A percentile compares a stretch with the other conserved stretches of the same genome.
Conservation (phyloP, 2,113 vertebrate species). For the Mystacornis crossleyi region DNA sequence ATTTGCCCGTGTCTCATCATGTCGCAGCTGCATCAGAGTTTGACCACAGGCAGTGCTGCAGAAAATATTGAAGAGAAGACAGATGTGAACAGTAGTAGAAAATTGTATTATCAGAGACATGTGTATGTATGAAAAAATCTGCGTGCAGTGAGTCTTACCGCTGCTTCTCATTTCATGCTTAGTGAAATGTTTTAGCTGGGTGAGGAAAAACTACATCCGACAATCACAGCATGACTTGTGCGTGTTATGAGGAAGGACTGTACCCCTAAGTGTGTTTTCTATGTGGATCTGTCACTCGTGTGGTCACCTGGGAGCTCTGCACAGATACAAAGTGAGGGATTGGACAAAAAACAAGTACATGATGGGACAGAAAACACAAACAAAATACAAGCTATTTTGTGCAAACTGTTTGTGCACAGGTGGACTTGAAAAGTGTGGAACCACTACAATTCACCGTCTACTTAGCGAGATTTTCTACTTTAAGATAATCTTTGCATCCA, state of each 20-base stretch:
- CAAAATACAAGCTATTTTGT: neutral
- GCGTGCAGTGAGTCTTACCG: fast-evolving
- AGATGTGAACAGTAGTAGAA: neutral
- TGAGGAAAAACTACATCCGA: neutral
- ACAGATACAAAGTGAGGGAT: neutral
- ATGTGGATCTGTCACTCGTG: fast-evolving
- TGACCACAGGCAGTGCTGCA: neutral
- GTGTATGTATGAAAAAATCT: neutral
- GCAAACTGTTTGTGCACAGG: neutral
- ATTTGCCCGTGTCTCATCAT: neutral
- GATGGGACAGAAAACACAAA: neutral
- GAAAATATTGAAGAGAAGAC: neutral
- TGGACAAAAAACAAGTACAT: neutral
- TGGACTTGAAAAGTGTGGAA: neutral
- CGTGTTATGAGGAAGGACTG: neutral
- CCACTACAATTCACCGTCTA: neutral
- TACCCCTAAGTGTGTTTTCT: neutral
- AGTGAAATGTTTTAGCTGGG: neutral
- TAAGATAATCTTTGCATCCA: neutral
- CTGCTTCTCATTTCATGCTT: neutral
- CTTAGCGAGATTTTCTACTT: neutral
- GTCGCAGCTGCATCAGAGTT: neutral
- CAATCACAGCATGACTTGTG: neutral
- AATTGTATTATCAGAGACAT: neutral
- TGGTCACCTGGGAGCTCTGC: neutral